These are phyloP conservation scores for Menidia beryllina DNA, from an alignment of 2,113 vertebrate genomes.

Conservation along the genomic window DNA sequence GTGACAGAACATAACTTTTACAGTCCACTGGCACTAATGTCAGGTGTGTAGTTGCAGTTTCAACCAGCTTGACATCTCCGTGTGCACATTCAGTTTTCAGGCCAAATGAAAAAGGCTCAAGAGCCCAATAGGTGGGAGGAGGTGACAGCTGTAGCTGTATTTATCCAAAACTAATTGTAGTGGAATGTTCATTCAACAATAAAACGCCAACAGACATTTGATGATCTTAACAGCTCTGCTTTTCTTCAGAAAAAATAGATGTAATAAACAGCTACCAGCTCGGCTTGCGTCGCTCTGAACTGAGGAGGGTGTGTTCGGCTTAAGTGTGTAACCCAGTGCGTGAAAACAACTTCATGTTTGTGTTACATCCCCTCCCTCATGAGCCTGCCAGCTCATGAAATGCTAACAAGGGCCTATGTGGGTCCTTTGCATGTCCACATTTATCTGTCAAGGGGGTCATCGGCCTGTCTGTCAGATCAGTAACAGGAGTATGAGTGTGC, in stretches of 20 bases:
- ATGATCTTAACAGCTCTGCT: neutral
- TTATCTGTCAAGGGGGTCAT: constrained; percentile 25
- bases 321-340: constrained; percentile 48
- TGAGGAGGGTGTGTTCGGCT: constrained; percentile 14
- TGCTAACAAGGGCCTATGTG: constrained; percentile 58
- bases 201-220: neutral
- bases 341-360: constrained; percentile 66
- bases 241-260: neutral
- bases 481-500: constrained; percentile 4
- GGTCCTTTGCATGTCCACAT: constrained; percentile 7
- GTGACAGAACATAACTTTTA: neutral
- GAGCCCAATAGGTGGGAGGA: neutral
- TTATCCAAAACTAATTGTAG: too few species aligned
- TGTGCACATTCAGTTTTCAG: neutral
- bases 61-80: neutral
- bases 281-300: neutral
- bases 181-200: neutral
- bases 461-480: constrained; percentile 55
- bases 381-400: constrained; percentile 58
- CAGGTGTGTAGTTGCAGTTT: neutral
- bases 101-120: neutral
- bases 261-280: neutral
- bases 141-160: neutral
- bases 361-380: constrained; percentile 44
- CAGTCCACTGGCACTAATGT: neutral